Evolutionary conservation across 2,113 vertebrate genomes (phyloP).

Genomic region (Lathamus discolor): DNA sequence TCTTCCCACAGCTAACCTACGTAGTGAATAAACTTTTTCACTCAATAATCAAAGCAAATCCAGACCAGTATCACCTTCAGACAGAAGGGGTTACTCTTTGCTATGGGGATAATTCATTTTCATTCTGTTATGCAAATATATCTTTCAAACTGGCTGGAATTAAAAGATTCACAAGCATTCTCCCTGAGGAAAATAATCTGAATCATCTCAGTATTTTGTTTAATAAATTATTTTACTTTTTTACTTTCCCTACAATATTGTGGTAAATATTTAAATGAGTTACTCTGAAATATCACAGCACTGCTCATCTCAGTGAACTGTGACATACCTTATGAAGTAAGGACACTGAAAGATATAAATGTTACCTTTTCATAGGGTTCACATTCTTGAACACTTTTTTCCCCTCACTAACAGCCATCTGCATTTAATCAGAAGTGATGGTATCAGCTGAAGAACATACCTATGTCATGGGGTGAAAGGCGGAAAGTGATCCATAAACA

Average conservation of each 20-base stretch:
- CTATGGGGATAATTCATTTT: not conserved
- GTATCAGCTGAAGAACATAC: slow-evolving; percentile 43
- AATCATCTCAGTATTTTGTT: not conserved
- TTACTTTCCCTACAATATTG: not conserved
- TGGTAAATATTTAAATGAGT: not conserved
- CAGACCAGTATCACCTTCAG: not conserved
- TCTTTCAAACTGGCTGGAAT: not conserved
- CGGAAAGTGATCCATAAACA: slow-evolving; percentile 39
- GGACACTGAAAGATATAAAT: not conserved
- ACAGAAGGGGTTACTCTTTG: not conserved
- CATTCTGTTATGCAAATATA: not conserved
- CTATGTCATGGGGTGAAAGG: slow-evolving; percentile 31
- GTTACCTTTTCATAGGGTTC: not conserved
- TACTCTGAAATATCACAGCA: not conserved
- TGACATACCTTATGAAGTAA: not conserved
- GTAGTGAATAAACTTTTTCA: not conserved
- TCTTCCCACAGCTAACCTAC: not conserved
- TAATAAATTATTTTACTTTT: not conserved
- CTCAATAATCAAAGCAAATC: not conserved
- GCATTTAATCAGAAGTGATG: slow-evolving; percentile 45
- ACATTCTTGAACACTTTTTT: not conserved
- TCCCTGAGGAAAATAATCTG: not conserved
- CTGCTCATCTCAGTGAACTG: not conserved
- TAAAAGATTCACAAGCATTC: not conserved
- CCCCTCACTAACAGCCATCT: not conserved